Base-by-base conservation (phyloP, 1,140 invertebrate genomes). In the Drosophila equinoxialis region DNA sequence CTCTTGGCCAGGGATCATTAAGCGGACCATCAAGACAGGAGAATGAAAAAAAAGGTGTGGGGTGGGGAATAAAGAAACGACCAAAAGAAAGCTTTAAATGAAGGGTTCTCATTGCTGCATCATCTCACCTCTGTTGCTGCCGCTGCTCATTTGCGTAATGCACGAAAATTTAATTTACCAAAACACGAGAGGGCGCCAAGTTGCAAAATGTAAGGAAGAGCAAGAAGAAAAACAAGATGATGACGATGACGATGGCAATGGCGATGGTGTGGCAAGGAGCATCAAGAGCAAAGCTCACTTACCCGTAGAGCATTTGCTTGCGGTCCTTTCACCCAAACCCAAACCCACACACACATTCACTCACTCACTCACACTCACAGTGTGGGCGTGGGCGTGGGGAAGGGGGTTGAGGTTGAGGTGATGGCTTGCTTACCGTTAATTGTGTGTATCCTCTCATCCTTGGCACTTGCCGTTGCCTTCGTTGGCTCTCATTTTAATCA, bases 151-250 rank as follows among this genome's bases (percentile, higher is more conserved):
- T 90, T 90, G 85, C 86, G 75, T 90, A 90, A 86, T 90, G 85
- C 85, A 90, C 81, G 45, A 51, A 90, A 90, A 90, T 90, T 90
- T 86, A 90, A 90, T 90, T 90, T 90, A 90, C 78, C 85, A 90
- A 89, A 89, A 81, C 79, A 51, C 45, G 45, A 51, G 45, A 51
- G 45, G 45, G 84, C 83, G 65, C 59, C 35, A 51, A 51, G 45
- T 51, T 51, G 45, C 45, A 51, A 51, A 51, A 51, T 51, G 45
- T 51, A 30, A 6, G 30, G 5, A 39, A 4, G 26, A 37, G 30
- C 30, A 6, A 59, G 57, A 13, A 30, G 13, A 8, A 23, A 57
- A 14, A 30, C 30, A 3, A 35, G n/a, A 3, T 23, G 20, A 62
- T 62, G 62, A 42, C 67, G 66, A 68, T 23, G 60, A 41, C 39